These are phyloP conservation scores for Cavia porcellus DNA, from an alignment of 2,113 vertebrate genomes.

Conservation along the genomic window DNA sequence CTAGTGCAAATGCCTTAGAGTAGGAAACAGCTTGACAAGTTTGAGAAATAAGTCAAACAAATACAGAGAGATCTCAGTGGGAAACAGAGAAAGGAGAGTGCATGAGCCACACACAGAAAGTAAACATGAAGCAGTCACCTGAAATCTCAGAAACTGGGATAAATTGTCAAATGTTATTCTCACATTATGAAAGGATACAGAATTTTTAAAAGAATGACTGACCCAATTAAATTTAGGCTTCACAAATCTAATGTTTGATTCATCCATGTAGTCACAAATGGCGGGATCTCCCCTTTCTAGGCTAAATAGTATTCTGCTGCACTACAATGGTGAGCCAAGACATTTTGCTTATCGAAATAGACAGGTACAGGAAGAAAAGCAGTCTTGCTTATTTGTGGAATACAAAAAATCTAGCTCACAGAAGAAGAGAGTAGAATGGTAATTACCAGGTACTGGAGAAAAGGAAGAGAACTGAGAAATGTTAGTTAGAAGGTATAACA, in stretches of 20 bases:
- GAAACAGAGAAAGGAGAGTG: background rate
- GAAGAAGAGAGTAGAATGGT: background rate
- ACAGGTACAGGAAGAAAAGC: background rate
- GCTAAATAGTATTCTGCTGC: background rate
- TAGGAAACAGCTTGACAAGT: background rate
- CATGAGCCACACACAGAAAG: background rate
- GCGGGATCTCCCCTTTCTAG: background rate
- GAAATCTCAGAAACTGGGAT: background rate
- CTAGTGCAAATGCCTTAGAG: background rate
- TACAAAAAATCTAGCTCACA: background rate
- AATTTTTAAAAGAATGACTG: background rate
- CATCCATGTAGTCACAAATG: background rate
- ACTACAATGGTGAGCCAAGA: background rate
- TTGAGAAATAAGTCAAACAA: background rate
- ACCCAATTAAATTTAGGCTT: background rate
- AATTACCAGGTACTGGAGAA: background rate
- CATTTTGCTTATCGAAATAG: background rate
- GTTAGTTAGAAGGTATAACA: background rate
- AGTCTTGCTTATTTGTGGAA: background rate
- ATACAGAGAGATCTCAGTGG: background rate
- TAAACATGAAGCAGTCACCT: background rate
- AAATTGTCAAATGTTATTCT: background rate
- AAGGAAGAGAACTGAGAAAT: background rate
- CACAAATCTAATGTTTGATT: background rate
- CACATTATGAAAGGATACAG: background rate